Evolutionary conservation across 2,113 vertebrate species (phyloP), one percentile per base, ranked within the genome.

Genomic region (Hucho hucho): DNA sequence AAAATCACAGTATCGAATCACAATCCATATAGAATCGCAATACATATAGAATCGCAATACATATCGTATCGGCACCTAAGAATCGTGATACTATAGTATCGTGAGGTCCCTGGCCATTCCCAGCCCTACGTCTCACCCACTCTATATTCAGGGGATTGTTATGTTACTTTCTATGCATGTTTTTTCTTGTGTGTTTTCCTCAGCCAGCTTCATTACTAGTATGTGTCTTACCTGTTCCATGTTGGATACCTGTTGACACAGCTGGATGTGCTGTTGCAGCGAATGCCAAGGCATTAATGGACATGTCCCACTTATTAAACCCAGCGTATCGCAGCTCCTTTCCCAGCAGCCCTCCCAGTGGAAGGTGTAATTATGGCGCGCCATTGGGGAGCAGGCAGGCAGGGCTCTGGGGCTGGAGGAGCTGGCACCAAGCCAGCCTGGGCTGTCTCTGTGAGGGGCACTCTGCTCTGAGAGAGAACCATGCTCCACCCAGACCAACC

Each of bases 341-440:
- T 74, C 73, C 47, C 16, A 18, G 49, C 37, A 59, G 20, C 29
- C 70, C 75, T 81, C 75, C 74, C 68, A 37, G 61, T 63, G 73
- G 68, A 84, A 75, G 75, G 66, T 83, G 79, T 86, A 89, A 89
- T 89, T 88, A 86, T 87, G 75, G 71, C 56, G 32, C 86, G 68
- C 83, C 75, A 72, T 81, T 81, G 76, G 84, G 82, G 84, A 82
- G 78, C 74, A 32, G 72, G 61, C 18, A 46, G 74, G 64, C 64
- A 70, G 73, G 49, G 68, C 72, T 70, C 58, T 79, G 72, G 79
- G 83, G 80, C 58, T 49, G 47, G 47, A 53, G 46, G 49, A 26
- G 4, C 24, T 87, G 89, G 83, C 71, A 3, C 26, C 3, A 4
- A 67, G 86, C 87, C 88, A 81, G 66, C 29, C 3, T 28, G 71